Evolutionary conservation across 2,888 invertebrate genomes (phyloP).

Genomic region (Drosophila helvetica): DNA sequence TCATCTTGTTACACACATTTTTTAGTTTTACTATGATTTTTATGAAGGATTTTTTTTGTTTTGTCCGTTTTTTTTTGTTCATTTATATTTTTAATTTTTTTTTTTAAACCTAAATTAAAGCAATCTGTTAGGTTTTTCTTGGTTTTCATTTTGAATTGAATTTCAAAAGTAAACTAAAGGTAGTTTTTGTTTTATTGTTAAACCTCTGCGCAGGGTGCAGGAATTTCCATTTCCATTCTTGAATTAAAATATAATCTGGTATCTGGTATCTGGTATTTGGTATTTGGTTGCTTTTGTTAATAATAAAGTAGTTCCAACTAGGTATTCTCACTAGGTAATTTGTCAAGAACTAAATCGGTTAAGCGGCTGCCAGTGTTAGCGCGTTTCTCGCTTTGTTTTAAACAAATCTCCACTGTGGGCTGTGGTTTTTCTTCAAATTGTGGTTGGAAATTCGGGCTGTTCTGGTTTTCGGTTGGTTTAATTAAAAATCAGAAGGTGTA

Average conservation of each 20-base stretch:
- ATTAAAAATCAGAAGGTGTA: conserved; percentile 27
- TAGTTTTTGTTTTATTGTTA: conserved; percentile 41
- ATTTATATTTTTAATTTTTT: conserved; percentile 44
- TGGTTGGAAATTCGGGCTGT: background rate
- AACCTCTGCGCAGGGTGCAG: conserved; percentile 10
- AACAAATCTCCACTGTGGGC: conserved; percentile 13
- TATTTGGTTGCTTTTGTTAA: conserved; percentile 13
- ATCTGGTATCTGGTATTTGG: background rate
- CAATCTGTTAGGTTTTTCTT: conserved; percentile 67
- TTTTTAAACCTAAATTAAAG: conserved; percentile 81
- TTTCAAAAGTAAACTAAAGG: conserved; percentile 38
- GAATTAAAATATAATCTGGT: conserved; percentile 44
- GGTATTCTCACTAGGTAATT: background rate
- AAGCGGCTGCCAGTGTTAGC: conserved; percentile 35
- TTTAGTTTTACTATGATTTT: conserved; percentile 70
- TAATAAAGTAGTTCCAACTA: conserved; percentile 16
- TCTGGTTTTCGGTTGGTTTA: conserved; percentile 13
- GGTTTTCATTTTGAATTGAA: conserved; percentile 48
- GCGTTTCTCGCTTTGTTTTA: conserved; percentile 14
- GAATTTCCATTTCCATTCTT: conserved; percentile 5
- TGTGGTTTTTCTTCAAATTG: conserved; percentile 13
- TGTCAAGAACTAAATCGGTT: conserved; percentile 22
- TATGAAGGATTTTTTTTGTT: conserved; percentile 43
- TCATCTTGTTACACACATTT: conserved; percentile 69
- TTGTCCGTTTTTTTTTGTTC: conserved; percentile 45